Base-by-base conservation (phyloP, 2,113 vertebrate species). In the Halcyon senegalensis region DNA sequence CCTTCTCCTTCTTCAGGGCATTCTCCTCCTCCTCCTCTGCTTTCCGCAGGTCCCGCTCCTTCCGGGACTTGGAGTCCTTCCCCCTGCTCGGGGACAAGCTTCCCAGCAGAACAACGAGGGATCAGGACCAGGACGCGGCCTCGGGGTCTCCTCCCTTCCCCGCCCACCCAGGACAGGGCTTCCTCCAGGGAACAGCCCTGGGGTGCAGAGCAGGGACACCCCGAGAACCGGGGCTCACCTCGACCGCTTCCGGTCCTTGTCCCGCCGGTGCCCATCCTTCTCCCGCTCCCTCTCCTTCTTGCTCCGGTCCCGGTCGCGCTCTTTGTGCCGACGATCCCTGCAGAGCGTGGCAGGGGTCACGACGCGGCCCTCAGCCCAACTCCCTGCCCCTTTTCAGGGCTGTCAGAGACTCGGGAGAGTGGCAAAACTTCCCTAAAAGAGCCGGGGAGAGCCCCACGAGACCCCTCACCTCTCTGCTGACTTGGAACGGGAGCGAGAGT, bases 221-320 rank as follows among this genome's bases (percentile, higher is more conserved):
- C 73, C 7, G 0, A n/a, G 0, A n/a, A 14, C 1, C 2, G 5
- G 16, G 4, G 3, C 73, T 82, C 93, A 99, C 99, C 99, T 99
- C 27, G 99, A 99, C 48, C 98, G 98, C 81, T 98, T 99, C 43
- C 98, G 97, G 58, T 99, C 99, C 97, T 99, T 99, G 93, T 99
- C 99, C 16, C 99, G 97, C 8, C 99, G 98, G 95, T 99, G 98
- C 5, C 98, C 93, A 92, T 99, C 98, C 90, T 98, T 98, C 24
- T 99, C 99, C 94, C 99, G 95, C 37, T 99, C 99, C 11, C 99
- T 97, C 17, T 99, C 99, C 94, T 99, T 99, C 69, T 99, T 99
- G 73, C 84, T 63, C 39, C 99, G 97, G 3, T 99, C 98, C 21
- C 99, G 97, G 1, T 99, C 98, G 4, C 98, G 98, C 59, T 99